Evolutionary conservation across 2,113 vertebrate species (phyloP).

Genomic region (Casuarius casuarius): DNA sequence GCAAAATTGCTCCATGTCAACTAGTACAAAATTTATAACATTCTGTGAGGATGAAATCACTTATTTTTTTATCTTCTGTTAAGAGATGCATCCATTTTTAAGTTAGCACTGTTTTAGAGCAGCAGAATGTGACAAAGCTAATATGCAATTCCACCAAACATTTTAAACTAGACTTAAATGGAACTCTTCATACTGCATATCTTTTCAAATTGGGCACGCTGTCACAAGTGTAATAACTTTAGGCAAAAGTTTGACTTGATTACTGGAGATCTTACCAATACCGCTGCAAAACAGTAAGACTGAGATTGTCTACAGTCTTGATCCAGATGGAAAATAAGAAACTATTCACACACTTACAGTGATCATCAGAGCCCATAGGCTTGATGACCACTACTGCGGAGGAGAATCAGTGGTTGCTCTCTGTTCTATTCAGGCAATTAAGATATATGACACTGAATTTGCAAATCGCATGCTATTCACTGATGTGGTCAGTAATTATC

Average conservation of each 20-base stretch:
- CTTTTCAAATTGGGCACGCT: background rate
- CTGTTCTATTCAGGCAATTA: background rate
- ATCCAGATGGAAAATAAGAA: background rate
- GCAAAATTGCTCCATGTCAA: background rate
- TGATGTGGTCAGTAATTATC: background rate
- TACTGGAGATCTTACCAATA: background rate
- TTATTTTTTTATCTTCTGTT: background rate
- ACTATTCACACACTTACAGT: too few species aligned
- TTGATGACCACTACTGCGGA: fast-evolving
- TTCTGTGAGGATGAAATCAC: background rate
- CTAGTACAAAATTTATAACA: background rate
- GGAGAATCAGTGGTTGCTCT: background rate
- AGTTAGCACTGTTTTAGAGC: background rate
- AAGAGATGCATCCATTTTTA: background rate
- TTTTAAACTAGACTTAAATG: background rate
- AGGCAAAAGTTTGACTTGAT: background rate
- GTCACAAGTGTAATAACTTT: background rate
- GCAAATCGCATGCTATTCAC: background rate
- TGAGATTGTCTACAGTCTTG: background rate
- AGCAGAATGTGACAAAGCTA: background rate
- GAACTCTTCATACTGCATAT: background rate
- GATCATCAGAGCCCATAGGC: background rate
- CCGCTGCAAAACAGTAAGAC: background rate
- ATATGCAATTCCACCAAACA: background rate
- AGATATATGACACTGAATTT: background rate